Evolutionary conservation across 2,113 vertebrate genomes (phyloP), one percentile per base, ranked within the genome.

Genomic region (Rhea americana): DNA sequence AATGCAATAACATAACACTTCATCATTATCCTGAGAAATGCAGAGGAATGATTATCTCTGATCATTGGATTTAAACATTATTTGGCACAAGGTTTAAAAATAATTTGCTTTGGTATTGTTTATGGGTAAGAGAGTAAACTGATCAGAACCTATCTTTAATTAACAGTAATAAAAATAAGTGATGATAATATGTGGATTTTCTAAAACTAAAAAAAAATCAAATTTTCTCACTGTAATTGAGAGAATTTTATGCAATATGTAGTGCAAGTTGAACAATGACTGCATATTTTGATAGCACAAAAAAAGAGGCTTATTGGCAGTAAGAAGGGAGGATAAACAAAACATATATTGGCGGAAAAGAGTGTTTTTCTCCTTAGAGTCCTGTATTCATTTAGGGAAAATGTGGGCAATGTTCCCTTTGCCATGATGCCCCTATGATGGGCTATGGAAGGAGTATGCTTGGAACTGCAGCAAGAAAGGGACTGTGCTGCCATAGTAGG

Each of bases 271-370:
- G 37, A 76, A 25, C 9, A 47, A 4, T 24, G 16, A 66, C 18
- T 37, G 6, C 25, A 19, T 68, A 47, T 35, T 65, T 80, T 65
- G 11, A 28, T 65, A 35, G 22, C 6, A 45, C 41, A 58, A 16
- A 20, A 63, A 56, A 10, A 68, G 20, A 68, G 22, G 5, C 35
- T 51, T 78, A 58, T n/a, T 78, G 30, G 5, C 13, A 74, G 21
- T 26, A 53, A 83, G 79, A 81, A 16, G 8, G 37, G 30, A 39
- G 6, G 24, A 41, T 45, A 74, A 56, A 70, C 5, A 62, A 77
- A 43, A 28, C n/a, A 45, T 15, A 18, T 39, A 56, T 25, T 8
- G 3, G 26, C 7, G 8, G 0, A 0, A 22, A 5, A 5, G 10
- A 24, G 12, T 39, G 13, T 24, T 74, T 90, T 65, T 13, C 56